phyloP scores from a whole-genome alignment of 35 echinoderm and acorn worm genomes.

The Amphiura filiformis region DNA sequence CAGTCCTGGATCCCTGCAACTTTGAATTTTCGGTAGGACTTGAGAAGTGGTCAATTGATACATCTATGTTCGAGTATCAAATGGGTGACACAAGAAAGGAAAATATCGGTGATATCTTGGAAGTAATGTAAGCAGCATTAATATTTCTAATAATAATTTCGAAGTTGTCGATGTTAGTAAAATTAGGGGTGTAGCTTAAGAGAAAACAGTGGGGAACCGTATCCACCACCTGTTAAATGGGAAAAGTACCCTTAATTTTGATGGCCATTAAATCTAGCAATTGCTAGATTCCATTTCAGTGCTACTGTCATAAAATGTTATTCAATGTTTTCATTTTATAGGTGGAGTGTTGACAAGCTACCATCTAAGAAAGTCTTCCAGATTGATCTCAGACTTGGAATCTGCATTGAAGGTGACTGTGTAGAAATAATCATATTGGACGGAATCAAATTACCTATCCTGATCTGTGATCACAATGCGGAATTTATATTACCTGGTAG shows the following conservation, averaged over 20 bases:
- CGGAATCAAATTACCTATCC: neutral
- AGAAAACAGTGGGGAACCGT: too few species aligned
- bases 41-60: slow-evolving; percentile 1
- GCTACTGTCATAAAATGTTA: too few species aligned
- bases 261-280: too few species aligned
- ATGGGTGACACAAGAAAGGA: neutral
- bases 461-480: neutral
- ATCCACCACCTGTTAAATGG: too few species aligned
- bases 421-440: neutral
- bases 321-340: neutral
- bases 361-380: neutral
- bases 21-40: slow-evolving; percentile 24
- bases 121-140: neutral
- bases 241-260: too few species aligned
- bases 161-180: too few species aligned
- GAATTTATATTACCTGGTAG: neutral
- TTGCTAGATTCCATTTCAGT: too few species aligned
- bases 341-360: neutral
- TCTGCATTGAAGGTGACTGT: slow-evolving; percentile 13
- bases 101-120: neutral
- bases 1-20: slow-evolving; percentile 15
- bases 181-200: too few species aligned
- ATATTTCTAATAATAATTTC: too few species aligned
- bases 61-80: neutral
- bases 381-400: neutral